Evolutionary conservation across 2,888 invertebrate genomes (phyloP), one percentile per base, ranked within the genome.

Genomic region (Melinaea menophilus): DNA sequence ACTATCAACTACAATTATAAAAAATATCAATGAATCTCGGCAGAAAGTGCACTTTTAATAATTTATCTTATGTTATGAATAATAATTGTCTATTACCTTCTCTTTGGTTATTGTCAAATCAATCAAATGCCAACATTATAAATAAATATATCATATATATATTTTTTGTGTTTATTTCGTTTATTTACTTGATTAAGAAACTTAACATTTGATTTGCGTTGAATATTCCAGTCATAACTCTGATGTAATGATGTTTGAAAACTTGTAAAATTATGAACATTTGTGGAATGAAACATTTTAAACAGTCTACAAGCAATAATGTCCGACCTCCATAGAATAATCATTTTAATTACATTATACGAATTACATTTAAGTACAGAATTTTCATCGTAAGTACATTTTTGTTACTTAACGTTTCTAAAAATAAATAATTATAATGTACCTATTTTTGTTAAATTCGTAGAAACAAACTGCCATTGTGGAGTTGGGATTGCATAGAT

Each of bases 401-500:
- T 31, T 31, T 31, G 5, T 51, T 51, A 31, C n/a, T 9, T 22
- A 11, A 31, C 0, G 22, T 22, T 22, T 22, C 22, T 22, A 22
- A 22, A 22, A 22, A 22, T 22, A 7, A 31, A 51, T 3, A 11
- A 2, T 9, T 9, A 31, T 51, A 31, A 31, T 7, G 3, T 31
- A 51, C 3, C 7, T 22, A 5, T 31, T 51, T 51, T 51, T 22
- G 22, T 22, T 9, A 51, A 9, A 41, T 57, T 82, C 84, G 67
- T 76, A 92, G 91, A 66, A 76, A 68, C 61, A 54, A 80, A 73
- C 67, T 75, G 47, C 91, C 92, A 11, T 91, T 94, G 56, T 96
- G 95, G 95, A 94, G 93, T n/a, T 95, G 95, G 93, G 92, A 93
- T 61, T 96, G 95, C 79, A 90, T 93, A 59, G 85, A 88, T 54